phyloP scores from a whole-genome alignment of 2,797 vertebrate genomes.

The Neomorphus geoffroyi region DNA sequence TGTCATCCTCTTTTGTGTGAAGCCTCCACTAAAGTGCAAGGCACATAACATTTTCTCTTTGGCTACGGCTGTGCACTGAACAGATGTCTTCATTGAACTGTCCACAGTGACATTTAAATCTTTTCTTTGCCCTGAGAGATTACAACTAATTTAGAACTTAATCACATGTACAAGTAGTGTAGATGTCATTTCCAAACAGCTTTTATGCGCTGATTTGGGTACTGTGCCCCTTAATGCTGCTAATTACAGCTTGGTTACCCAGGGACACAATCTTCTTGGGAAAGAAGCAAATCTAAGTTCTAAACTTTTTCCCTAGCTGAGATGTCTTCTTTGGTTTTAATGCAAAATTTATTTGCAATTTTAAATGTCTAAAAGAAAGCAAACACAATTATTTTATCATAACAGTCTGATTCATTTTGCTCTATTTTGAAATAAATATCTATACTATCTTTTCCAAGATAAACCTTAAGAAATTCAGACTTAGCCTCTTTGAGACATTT shows the following conservation, averaged over 20 bases:
- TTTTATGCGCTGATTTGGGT: neutral
- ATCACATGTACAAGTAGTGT: neutral
- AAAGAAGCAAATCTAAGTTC: neutral
- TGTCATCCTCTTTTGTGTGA: neutral
- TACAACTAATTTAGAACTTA: constrained; percentile 36
- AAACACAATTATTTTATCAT: neutral
- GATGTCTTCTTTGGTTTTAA: neutral
- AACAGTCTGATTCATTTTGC: neutral
- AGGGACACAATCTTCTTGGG: neutral
- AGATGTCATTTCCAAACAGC: constrained; percentile 1
- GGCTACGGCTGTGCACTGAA: neutral
- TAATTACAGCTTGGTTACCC: neutral
- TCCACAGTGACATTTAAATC: neutral
- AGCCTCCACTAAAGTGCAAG: constrained; percentile 1
- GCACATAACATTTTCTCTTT: neutral
- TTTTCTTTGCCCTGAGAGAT: neutral
- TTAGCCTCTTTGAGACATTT: neutral
- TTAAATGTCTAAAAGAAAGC: neutral
- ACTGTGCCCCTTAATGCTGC: neutral
- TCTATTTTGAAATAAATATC: neutral
- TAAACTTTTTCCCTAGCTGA: neutral
- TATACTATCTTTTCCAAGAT: neutral
- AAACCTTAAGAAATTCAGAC: neutral
- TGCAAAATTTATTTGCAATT: neutral
- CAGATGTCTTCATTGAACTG: constrained; percentile 43